Evolutionary conservation across 2,888 invertebrate species (phyloP), one percentile per base, ranked within the genome.

Genomic region (Himalopsyche kuldschensis): DNA sequence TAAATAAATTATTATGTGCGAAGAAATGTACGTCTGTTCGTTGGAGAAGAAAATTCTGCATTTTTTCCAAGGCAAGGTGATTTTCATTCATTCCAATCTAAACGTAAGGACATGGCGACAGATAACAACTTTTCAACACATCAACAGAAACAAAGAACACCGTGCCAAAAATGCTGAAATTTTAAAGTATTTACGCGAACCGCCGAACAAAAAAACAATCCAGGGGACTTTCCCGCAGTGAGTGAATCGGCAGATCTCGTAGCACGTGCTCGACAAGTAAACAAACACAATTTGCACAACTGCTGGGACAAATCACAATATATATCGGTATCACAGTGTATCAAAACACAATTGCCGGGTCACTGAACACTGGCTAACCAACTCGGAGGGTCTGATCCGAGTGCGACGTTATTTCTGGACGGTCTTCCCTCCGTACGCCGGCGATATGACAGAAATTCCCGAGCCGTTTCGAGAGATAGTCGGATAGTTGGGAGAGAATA

Each of bases 391-490:
- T 27, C 69, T 27, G 69, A 69, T 69, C 69, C 27, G 24, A 27
- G 27, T 27, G 69, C 69, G 69, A 27, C 20, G 75, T 76, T 84
- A 84, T 84, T 82, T 84, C 80, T 55, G 81, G 82, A 83, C 27
- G 81, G 32, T 47, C 31, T 30, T 81, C 79, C 63, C 79, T 79
- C 55, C 82, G 78, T 75, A 75, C 75, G 80, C 79, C 80, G 31
- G 17, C 35, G 79, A 83, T 80, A 85, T 85, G 85, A 85, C 83
- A 84, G 85, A 80, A 82, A 84, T 77, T 82, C 79, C 80, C 75
- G 81, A 30, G 35, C 75, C 48, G 75, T 41, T 79, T 69, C 69
- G 69, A 69, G 69, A 69, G 69, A 27, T 27, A 27, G 69, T 69
- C 69, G 69, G 69, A 69, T 69, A 69, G 69, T 69, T 69, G 15